These are phyloP conservation scores for Drosophila ezoana DNA, from an alignment of 2,888 invertebrate species.

Conservation along the genomic window DNA sequence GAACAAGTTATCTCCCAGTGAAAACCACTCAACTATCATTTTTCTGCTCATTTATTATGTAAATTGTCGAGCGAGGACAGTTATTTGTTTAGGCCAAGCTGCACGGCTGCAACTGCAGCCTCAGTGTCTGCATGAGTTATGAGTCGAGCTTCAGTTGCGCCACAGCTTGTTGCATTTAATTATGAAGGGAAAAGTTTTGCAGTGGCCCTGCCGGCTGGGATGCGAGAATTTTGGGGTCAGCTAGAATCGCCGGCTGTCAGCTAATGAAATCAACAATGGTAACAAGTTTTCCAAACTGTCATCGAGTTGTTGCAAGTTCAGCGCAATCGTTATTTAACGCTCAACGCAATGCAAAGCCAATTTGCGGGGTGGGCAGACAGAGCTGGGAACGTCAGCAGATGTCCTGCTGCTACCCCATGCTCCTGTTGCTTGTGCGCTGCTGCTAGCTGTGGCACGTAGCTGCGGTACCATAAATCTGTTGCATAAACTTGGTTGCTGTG, in stretches of 20 bases:
- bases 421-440: slow-evolving; percentile 2
- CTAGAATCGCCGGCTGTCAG: background rate
- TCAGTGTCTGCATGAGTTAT: slow-evolving; percentile 47
- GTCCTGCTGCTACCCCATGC: slow-evolving; percentile 13
- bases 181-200: slow-evolving; percentile 46
- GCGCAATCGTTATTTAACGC: slow-evolving; percentile 42
- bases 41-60: slow-evolving; percentile 27
- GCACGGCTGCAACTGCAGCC: slow-evolving; percentile 4
- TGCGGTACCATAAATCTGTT: slow-evolving; percentile 72
- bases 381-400: slow-evolving; percentile 54
- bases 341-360: slow-evolving; percentile 47
- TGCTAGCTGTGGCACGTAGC: slow-evolving; percentile 60
- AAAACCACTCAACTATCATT: slow-evolving; percentile 6
- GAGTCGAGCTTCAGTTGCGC: slow-evolving; percentile 10
- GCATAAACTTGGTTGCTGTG: slow-evolving; percentile 61
- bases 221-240: slow-evolving; percentile 7
- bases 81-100: slow-evolving; percentile 33
- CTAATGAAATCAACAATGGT: slow-evolving; percentile 32
- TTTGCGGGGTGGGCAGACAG: slow-evolving; percentile 35
- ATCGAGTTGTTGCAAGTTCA: slow-evolving; percentile 38
- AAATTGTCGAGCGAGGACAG: slow-evolving; percentile 30
- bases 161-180: slow-evolving; percentile 58
- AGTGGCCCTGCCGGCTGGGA: slow-evolving; percentile 1
- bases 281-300: slow-evolving; percentile 37
- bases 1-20: background rate